Conservation (phyloP, 92 coral and sea anemone species). For the Parazoanthus atlanticus region DNA sequence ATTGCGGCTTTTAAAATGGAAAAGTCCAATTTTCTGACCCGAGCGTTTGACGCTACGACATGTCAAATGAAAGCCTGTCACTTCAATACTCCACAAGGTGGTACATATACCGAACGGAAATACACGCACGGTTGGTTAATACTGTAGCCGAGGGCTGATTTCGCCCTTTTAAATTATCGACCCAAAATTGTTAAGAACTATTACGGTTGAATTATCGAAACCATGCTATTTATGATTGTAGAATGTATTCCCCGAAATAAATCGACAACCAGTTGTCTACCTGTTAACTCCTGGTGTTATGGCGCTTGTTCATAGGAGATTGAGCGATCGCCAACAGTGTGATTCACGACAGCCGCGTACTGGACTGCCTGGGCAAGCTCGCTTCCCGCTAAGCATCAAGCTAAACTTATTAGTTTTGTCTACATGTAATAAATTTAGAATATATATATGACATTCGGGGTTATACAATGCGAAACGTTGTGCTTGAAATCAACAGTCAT, state of each 20-base stretch:
- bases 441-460: not conserved
- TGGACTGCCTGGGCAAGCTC: not conserved
- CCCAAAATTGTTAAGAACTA: not conserved
- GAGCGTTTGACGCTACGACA: not conserved
- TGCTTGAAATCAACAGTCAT: not conserved
- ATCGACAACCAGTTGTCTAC: constrained; percentile 21
- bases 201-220: not conserved
- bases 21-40: too few relatives aligned
- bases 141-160: constrained; percentile 22
- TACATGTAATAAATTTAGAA: constrained; percentile 6
- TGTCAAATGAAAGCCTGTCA: not conserved
- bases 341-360: not conserved
- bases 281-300: constrained; percentile 3
- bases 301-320: not conserved
- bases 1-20: too few relatives aligned
- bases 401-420: constrained; percentile 6
- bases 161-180: not conserved
- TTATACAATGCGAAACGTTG: not conserved
- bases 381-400: constrained; percentile 29
- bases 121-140: constrained; percentile 31
- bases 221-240: not conserved
- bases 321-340: not conserved
- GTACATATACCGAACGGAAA: not conserved
- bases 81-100: not conserved
- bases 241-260: not conserved